Base-by-base conservation (phyloP, 2,113 vertebrate genomes). In the Ariopsis seemanni region DNA sequence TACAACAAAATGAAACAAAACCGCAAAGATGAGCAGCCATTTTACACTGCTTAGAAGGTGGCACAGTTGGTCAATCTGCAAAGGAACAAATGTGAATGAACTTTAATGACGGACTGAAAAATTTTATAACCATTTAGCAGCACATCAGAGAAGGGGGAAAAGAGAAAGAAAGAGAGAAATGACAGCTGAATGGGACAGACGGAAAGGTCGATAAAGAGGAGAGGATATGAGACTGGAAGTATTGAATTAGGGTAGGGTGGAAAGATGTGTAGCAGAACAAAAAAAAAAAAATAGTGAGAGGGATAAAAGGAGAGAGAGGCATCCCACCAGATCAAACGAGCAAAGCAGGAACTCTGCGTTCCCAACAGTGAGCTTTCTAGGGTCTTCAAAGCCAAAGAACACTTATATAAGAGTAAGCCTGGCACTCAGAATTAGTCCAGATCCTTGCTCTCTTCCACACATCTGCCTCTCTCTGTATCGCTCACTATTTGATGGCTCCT, bases 341-440 rank as follows among this genome's bases (percentile, higher is more conserved):
- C 84, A 87, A 87, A 85, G 87, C 87, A 58, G 75, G 88, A 88
- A 90, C 90, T 89, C 85, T 25, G 84, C 88, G 90, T 92, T 93
- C 90, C 90, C 89, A 90, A 85, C 87, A 90, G 88, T 69, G 82
- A 53, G 42, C 87, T 91, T 93, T 92, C 91, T 91, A 86, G 75
- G 88, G 83, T 92, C 90, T 93, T 93, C 90, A 93, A 93, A 94
- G 93, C 78, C 77, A 90, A 89, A 86, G 90, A 90, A 87, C 85
- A 88, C 87, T 93, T 94, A 91, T 81, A 91, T 91, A 94, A 94
- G 91, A 92, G 84, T 52, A 74, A 42, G 85, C 91, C 82, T 79
- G 89, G 91, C 87, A 89, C 86, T 89, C 91, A 89, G 90, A 94
- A 92, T 90, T 86, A 91, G 89, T 90, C 89, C 69, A 80, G 86